Evolutionary conservation across 2,113 vertebrate genomes (phyloP).

Genomic region (Fregata magnificens): DNA sequence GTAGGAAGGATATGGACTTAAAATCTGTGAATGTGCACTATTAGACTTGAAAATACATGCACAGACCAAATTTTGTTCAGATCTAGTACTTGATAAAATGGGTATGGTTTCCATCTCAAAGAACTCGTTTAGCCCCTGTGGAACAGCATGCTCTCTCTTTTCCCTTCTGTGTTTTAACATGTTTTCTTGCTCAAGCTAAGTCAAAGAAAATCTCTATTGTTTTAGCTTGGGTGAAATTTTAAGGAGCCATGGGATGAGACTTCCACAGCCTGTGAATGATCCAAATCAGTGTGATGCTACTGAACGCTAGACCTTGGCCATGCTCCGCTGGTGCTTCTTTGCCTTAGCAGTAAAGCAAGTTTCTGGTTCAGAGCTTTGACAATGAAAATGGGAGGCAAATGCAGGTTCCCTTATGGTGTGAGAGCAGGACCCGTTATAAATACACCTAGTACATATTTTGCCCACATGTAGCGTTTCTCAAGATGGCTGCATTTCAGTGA

Average conservation of each 20-base stretch:
- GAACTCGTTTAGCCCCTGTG: neutral
- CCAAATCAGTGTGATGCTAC: too few relatives aligned
- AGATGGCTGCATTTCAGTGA: neutral
- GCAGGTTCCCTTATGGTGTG: too few relatives aligned
- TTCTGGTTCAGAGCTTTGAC: neutral
- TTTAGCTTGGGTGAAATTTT: neutral
- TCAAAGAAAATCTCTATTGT: neutral
- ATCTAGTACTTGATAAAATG: accelerated
- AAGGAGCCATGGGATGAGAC: neutral
- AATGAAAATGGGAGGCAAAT: neutral
- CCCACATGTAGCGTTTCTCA: neutral
- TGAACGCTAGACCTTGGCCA: neutral
- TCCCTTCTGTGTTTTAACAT: neutral
- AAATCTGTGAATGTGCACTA: neutral
- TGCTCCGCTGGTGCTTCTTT: too few relatives aligned
- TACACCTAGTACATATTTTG: too few relatives aligned
- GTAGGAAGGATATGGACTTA: neutral
- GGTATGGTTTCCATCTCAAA: neutral
- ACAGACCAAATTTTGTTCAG: neutral
- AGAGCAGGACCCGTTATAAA: too few relatives aligned
- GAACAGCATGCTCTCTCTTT: neutral
- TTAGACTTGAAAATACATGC: neutral
- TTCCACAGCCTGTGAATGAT: neutral
- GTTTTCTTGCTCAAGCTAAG: neutral
- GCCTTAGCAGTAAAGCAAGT: neutral